phyloP scores from a whole-genome alignment of 2,888 invertebrate genomes.

The Parasteatoda lunata region DNA sequence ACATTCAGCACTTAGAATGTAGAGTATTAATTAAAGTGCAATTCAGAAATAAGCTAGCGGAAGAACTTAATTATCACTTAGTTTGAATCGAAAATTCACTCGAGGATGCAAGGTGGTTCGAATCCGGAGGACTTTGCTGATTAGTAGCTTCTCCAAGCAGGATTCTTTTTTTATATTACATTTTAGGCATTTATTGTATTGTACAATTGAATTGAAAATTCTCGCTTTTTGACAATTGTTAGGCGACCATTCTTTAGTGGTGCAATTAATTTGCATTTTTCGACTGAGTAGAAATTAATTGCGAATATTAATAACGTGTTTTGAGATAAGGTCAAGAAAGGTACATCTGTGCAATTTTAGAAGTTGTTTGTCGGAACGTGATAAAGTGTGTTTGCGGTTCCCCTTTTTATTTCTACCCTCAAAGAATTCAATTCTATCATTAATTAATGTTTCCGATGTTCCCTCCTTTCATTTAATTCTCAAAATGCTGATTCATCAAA shows the following conservation, averaged over 20 bases:
- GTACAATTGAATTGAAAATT: conserved; percentile 12
- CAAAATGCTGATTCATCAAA: too few relatives aligned
- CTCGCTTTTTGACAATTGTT: conserved; percentile 26
- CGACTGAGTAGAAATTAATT: conserved; percentile 65
- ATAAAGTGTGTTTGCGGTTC: conserved; percentile 50
- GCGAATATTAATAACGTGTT: conserved; percentile 62
- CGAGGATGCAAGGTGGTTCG: conserved; percentile 52
- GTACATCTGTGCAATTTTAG: conserved; percentile 5
- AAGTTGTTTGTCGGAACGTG: conserved; percentile 57
- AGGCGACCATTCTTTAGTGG: conserved; percentile 21
- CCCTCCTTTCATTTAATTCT: too few relatives aligned
- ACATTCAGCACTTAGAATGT: too few relatives aligned
- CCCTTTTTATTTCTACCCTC: not conserved
- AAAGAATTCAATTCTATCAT: not conserved
- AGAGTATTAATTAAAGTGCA: conserved; percentile 62
- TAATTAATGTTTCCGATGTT: too few relatives aligned
- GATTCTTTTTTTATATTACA: conserved; percentile 9
- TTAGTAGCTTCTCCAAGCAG: conserved; percentile 7
- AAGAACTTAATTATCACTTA: conserved; percentile 55
- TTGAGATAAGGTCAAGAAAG: conserved; percentile 48
- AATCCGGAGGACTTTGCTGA: conserved; percentile 52
- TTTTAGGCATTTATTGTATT: conserved; percentile 31
- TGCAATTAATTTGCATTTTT: conserved; percentile 66
- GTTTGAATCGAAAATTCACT: conserved; percentile 41
- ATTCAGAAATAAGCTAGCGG: conserved; percentile 62